Evolutionary conservation across 2,113 vertebrate genomes (phyloP).

Genomic region (Tor tambroides): DNA sequence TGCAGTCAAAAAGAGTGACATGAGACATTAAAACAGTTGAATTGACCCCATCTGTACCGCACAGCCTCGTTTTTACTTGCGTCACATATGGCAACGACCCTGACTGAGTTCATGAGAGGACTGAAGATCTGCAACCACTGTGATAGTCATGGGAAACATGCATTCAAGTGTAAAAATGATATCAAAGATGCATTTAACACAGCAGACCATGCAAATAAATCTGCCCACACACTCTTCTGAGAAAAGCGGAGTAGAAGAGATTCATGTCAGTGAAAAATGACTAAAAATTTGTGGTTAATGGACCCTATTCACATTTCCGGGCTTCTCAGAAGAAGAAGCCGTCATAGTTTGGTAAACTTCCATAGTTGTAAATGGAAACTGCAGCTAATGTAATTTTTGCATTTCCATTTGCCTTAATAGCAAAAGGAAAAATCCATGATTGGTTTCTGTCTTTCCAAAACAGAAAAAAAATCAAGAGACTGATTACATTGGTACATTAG

Average conservation of each 20-base stretch:
- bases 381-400: not conserved
- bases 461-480: not conserved
- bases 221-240: slow-evolving; percentile 11
- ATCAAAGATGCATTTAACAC: slow-evolving; percentile 34
- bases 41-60: not conserved
- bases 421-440: not conserved
- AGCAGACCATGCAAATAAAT: not conserved
- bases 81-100: not conserved
- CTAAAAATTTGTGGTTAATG: not conserved
- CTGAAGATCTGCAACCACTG: not conserved
- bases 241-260: not conserved
- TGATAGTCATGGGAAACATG: slow-evolving; percentile 24
- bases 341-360: not conserved
- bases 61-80: not conserved
- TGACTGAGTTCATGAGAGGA: not conserved
- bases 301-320: not conserved
- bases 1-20: too few relatives aligned
- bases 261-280: not conserved
- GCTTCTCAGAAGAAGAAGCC: not conserved
- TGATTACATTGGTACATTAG: too few relatives aligned
- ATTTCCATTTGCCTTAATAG: not conserved
- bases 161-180: slow-evolving; percentile 40
- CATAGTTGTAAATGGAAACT: not conserved
- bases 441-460: not conserved
- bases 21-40: too few relatives aligned